These are phyloP conservation scores for Acanthurus tractus DNA, from an alignment of 2,797 vertebrate genomes.

Conservation along the genomic window DNA sequence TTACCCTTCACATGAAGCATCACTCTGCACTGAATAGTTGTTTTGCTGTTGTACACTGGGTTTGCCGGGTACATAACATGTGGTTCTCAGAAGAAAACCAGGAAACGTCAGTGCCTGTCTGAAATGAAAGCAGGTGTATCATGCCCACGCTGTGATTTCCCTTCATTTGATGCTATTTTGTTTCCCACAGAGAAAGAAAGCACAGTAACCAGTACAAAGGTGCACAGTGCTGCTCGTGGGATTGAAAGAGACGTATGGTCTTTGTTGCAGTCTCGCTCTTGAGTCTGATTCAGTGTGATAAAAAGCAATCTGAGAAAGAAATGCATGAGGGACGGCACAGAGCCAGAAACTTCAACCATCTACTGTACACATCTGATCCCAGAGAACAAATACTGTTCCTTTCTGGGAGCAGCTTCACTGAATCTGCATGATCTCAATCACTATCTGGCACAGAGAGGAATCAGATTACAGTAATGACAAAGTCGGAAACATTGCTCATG, in stretches of 20 bases:
- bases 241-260: slow-evolving; percentile 38
- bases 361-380: slow-evolving; percentile 60
- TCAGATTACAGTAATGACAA: slow-evolving; percentile 56
- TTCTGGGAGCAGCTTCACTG: slow-evolving; percentile 44
- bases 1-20: slow-evolving; percentile 50
- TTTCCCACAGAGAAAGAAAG: slow-evolving; percentile 55
- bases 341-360: slow-evolving; percentile 45
- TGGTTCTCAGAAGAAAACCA: slow-evolving; percentile 28
- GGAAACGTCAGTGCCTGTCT: slow-evolving; percentile 26
- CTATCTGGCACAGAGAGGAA: slow-evolving; percentile 45
- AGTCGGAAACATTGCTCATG: slow-evolving; percentile 34
- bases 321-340: slow-evolving; percentile 38
- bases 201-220: slow-evolving; percentile 37
- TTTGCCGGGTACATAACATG: slow-evolving; percentile 32
- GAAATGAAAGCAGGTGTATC: slow-evolving; percentile 62
- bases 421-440: slow-evolving; percentile 59
- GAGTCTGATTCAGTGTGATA: slow-evolving; percentile 49
- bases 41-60: slow-evolving; percentile 22
- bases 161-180: slow-evolving; percentile 52
- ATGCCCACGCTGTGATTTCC: slow-evolving; percentile 39
- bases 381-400: slow-evolving; percentile 56
- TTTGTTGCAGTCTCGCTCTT: slow-evolving; percentile 53
- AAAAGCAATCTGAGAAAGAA: slow-evolving; percentile 55
- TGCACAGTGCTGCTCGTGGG: slow-evolving; percentile 36
- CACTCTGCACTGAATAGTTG: slow-evolving; percentile 46